Evolutionary conservation across 2,888 invertebrate genomes (phyloP), one percentile per base, ranked within the genome.

Genomic region (Flabesymbios commensalis): DNA sequence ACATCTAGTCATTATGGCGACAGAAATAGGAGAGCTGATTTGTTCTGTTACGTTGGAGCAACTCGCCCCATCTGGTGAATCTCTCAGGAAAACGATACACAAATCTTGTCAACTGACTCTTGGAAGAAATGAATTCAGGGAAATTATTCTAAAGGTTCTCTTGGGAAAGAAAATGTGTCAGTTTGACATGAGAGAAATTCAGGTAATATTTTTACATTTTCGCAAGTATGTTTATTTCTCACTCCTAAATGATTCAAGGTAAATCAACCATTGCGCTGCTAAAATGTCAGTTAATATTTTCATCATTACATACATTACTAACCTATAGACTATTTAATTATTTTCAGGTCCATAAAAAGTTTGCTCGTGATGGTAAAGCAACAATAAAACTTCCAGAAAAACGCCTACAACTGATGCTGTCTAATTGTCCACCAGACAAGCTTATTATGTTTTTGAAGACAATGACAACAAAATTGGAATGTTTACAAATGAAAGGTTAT

Each of bases 401-500:
- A 29, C 88, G 73, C 36, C 58, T 75, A n/a, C 78, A 89, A 0
- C 77, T 94, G 43, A 89, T 91, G 76, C 78, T 95, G 64, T 92
- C 92, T 0, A 95, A 96, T 80, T 94, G 94, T 19, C 94, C 95
- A 3, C 90, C 93, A 0, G 88, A 89, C 0, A 89, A 90, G 61
- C 83, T 95, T 3, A 86, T 90, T 39, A 84, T 86, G 42, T 95
- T 95, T 80, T 81, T 95, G 36, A 88, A 90, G 74, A 90, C 89
- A 0, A 85, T 94, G 66, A 90, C 90, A 75, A 86, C 93, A 1
- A 95, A 95, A 67, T 58, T 78, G 31, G 79, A 77, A 54, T 74
- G 76, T 62, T 61, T 74, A 24, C 71, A 74, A 65, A 32, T 42
- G 67, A 74, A 60, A 54, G 63, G 64, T 19, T 52, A 52, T 49